Evolutionary conservation across 2,113 vertebrate species (phyloP).

Genomic region (Capra hircus): DNA sequence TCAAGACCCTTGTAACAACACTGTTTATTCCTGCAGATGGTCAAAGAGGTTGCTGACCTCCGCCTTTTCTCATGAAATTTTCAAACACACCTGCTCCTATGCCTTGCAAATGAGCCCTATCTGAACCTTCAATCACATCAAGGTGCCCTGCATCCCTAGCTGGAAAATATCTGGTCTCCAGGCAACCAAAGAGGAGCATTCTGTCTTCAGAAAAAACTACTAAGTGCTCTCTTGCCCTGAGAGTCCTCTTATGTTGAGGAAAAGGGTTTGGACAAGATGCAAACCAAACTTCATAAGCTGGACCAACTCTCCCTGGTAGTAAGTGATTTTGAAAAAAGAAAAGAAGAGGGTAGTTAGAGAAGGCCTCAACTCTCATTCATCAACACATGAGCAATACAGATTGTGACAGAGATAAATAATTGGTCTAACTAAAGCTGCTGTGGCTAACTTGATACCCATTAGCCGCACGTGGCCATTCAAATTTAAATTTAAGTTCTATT

Average conservation of each 20-base stretch:
- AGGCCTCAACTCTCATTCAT: background rate
- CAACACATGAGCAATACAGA: background rate
- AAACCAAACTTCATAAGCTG: background rate
- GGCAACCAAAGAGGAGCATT: constrained; percentile 6
- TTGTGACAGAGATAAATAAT: background rate
- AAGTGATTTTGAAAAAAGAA: background rate
- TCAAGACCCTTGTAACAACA: background rate
- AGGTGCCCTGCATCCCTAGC: background rate
- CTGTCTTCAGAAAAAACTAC: constrained; percentile 10
- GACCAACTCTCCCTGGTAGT: background rate
- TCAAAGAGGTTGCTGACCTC: constrained; percentile 19
- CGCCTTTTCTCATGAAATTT: constrained; percentile 45
- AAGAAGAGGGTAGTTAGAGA: background rate
- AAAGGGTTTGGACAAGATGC: background rate
- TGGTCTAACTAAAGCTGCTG: background rate
- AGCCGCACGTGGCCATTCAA: background rate
- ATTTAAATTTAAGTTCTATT: background rate
- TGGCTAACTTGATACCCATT: background rate
- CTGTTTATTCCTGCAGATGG: constrained; percentile 25
- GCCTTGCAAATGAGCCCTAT: constrained; percentile 41
- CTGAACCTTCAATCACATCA: background rate
- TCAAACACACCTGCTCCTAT: constrained; percentile 36
- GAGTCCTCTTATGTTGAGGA: background rate
- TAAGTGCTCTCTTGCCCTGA: constrained; percentile 12
- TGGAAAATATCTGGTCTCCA: constrained; percentile 29